Evolutionary conservation across 2,888 invertebrate species (phyloP).

Genomic region (Rutpela maculata): DNA sequence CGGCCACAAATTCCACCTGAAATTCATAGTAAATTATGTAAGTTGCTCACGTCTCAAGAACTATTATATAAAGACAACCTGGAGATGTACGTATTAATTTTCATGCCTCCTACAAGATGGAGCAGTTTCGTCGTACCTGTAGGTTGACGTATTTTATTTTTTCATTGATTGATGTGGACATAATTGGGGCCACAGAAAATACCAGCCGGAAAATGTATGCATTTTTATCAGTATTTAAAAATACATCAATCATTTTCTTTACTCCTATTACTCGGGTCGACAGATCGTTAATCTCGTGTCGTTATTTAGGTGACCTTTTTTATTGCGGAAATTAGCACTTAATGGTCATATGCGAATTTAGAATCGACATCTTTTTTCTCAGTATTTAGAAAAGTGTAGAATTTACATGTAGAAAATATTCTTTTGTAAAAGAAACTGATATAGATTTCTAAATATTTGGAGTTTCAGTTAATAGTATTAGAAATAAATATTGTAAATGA

Average conservation of each 20-base stretch:
- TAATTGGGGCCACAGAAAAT: background rate
- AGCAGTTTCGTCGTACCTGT: background rate
- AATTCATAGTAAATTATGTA: conserved; percentile 47
- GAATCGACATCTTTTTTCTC: background rate
- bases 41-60: conserved; percentile 15
- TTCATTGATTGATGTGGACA: background rate
- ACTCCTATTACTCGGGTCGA: background rate
- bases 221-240: background rate
- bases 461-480: too few relatives aligned
- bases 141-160: conserved; percentile 1
- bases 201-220: background rate
- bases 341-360: background rate
- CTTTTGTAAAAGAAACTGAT: too few relatives aligned
- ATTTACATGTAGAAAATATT: background rate
- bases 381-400: background rate
- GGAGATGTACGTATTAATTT: conserved; percentile 5
- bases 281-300: background rate
- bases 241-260: background rate
- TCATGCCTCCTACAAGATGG: background rate
- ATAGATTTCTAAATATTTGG: too few relatives aligned
- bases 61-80: conserved; percentile 12
- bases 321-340: background rate
- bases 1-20: conserved; percentile 94
- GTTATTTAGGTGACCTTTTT: background rate
- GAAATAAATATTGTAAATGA: too few relatives aligned